Conservation (phyloP, 2,113 vertebrate genomes). For the Oncorhynchus gorbuscha region DNA sequence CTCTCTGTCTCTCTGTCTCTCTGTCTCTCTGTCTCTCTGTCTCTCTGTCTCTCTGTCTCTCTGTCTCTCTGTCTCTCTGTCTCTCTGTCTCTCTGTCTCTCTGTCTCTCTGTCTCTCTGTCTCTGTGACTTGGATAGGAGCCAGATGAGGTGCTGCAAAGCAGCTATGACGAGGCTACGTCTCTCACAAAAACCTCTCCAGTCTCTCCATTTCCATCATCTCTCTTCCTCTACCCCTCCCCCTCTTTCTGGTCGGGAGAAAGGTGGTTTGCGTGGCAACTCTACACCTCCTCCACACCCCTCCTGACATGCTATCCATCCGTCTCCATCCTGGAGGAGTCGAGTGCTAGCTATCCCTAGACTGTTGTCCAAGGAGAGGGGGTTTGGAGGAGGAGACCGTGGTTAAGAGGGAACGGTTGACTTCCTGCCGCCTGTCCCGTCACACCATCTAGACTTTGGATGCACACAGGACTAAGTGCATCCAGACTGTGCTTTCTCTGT, state of each 20-base stretch:
- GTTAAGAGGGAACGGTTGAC: not conserved
- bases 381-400: not conserved
- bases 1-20: no score
- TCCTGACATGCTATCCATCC: constrained; percentile 24
- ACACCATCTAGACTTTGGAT: not conserved
- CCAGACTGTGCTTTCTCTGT: not conserved
- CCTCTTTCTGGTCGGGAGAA: not conserved
- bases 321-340: constrained; percentile 3
- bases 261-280: constrained; percentile 22
- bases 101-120: no score
- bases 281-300: constrained; percentile 22
- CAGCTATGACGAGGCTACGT: no score
- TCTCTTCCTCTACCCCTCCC: not conserved
- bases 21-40: no score
- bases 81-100: no score
- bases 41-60: no score
- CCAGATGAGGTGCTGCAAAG: no score
- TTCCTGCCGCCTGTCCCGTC: not conserved
- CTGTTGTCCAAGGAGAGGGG: not conserved
- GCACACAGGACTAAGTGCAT: not conserved
- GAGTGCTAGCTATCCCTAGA: not conserved
- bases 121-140: no score
- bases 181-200: no score
- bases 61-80: no score
- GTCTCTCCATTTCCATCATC: not conserved